These are phyloP conservation scores for Helicoverpa zea DNA, from an alignment of 1,140 invertebrate genomes.

Conservation along the genomic window DNA sequence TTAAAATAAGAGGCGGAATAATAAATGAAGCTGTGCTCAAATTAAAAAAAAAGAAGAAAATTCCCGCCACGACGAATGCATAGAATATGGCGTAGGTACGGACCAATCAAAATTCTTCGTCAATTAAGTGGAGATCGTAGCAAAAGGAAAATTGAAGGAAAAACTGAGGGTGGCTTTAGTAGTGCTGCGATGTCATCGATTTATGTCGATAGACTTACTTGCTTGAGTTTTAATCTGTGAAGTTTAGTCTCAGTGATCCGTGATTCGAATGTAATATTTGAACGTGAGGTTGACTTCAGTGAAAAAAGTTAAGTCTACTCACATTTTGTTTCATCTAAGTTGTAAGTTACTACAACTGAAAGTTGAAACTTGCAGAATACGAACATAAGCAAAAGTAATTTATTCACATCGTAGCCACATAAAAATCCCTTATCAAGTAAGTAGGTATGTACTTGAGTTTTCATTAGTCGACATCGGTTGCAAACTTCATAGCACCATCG, in stretches of 20 bases:
- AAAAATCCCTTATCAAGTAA: too few relatives aligned
- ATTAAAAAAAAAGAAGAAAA: slow-evolving; percentile 71
- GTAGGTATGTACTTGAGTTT: neutral
- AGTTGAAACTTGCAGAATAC: neutral
- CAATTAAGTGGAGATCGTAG: slow-evolving; percentile 85
- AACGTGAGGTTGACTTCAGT: too few relatives aligned
- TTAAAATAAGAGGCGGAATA: slow-evolving; percentile 85
- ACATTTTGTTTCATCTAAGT: too few relatives aligned
- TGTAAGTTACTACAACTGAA: neutral
- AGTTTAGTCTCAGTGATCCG: too few relatives aligned
- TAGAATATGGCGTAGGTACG: slow-evolving; percentile 79
- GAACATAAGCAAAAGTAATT: neutral
- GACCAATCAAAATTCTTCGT: slow-evolving; percentile 86
- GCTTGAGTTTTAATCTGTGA: neutral
- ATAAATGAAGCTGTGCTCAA: slow-evolving; percentile 78
- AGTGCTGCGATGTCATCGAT: slow-evolving; percentile 53
- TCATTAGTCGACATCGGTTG: neutral
- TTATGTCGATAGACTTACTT: neutral
- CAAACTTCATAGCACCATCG: slow-evolving; percentile 45
- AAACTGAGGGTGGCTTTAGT: slow-evolving; percentile 80
- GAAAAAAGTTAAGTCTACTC: too few relatives aligned
- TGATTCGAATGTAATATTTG: too few relatives aligned
- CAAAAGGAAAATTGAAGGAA: slow-evolving; percentile 86
- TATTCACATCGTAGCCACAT: neutral
- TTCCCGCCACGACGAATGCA: slow-evolving; percentile 75